Evolutionary conservation across 2,113 vertebrate genomes (phyloP).

Genomic region (Hemibagrus wyckioides): DNA sequence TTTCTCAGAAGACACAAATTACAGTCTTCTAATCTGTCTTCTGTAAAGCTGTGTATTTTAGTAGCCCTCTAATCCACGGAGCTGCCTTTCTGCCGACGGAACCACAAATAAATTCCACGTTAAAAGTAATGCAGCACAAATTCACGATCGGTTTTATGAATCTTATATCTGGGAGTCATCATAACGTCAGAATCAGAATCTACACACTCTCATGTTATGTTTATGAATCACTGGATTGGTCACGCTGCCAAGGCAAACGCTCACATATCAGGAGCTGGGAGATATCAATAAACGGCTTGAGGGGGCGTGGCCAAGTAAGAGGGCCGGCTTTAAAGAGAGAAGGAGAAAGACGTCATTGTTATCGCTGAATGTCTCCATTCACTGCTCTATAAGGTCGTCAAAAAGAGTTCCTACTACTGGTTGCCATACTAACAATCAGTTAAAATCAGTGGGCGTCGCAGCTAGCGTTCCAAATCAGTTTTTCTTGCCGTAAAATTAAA

Average conservation of each 20-base stretch:
- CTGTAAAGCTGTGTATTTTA: neutral
- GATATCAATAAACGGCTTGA: neutral
- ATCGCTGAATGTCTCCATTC: too few species aligned
- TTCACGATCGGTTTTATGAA: neutral
- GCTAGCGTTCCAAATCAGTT: too few species aligned
- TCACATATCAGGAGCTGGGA: neutral
- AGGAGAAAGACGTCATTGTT: too few species aligned
- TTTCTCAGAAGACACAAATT: constrained; percentile 15
- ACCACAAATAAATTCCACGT: neutral
- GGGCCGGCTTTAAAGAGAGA: neutral
- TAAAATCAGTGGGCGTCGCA: too few species aligned
- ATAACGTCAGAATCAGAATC: neutral
- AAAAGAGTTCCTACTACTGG: too few species aligned
- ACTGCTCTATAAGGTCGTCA: too few species aligned
- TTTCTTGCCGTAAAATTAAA: too few species aligned
- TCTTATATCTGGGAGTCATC: neutral
- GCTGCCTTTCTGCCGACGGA: neutral
- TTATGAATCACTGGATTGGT: neutral
- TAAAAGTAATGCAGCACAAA: neutral
- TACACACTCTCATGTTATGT: neutral
- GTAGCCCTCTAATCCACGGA: neutral
- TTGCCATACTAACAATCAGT: too few species aligned
- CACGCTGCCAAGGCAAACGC: neutral
- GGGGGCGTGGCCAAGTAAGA: neutral
- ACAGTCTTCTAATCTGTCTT: constrained; percentile 22